Percentiles rank a stretch among this genome's conserved stretches.
phyloP scores from a whole-genome alignment of 1,140 invertebrate species.

The Sogatella furcifera region DNA sequence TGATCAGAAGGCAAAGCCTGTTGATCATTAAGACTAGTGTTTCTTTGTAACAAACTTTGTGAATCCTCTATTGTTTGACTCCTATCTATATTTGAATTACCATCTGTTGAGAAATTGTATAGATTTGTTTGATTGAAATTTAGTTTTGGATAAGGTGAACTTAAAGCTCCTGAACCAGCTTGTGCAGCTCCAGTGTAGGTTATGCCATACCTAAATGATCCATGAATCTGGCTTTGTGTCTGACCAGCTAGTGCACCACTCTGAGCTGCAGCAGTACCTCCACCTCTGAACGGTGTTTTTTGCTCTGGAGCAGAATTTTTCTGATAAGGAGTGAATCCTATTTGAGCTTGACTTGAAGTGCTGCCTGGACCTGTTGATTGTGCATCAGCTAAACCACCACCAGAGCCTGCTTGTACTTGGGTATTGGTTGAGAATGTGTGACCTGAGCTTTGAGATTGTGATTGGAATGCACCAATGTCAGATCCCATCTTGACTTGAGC shows the following conservation, averaged over 20 bases:
- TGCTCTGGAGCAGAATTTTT: conserved; percentile 35
- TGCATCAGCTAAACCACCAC: conserved; percentile 70
- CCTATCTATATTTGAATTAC: neutral
- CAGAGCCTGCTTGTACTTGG: conserved; percentile 62
- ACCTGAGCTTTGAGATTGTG: conserved; percentile 61
- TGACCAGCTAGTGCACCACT: conserved; percentile 58
- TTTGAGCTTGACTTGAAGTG: conserved; percentile 75
- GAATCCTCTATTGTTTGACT: neutral
- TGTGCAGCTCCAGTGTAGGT: conserved; percentile 70
- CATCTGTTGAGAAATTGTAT: conserved; percentile 4
- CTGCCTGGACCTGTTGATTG: conserved; percentile 70
- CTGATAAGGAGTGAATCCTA: conserved; percentile 65
- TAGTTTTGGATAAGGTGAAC: conserved; percentile 12
- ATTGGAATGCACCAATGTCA: conserved; percentile 56
- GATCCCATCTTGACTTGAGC: conserved; percentile 60
- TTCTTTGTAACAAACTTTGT: neutral
- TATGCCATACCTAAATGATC: conserved; percentile 63
- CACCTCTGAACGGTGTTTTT: conserved; percentile 49
- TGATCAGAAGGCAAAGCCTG: neutral
- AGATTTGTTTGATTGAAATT: conserved; percentile 10
- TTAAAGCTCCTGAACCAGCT: conserved; percentile 53
- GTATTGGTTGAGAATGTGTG: conserved; percentile 58
- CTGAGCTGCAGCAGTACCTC: conserved; percentile 63
- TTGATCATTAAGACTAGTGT: neutral
- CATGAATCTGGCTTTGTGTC: conserved; percentile 67